Evolutionary conservation across 2,797 vertebrate species (phyloP).

Genomic region (Phrynocephalus vlangalii): DNA sequence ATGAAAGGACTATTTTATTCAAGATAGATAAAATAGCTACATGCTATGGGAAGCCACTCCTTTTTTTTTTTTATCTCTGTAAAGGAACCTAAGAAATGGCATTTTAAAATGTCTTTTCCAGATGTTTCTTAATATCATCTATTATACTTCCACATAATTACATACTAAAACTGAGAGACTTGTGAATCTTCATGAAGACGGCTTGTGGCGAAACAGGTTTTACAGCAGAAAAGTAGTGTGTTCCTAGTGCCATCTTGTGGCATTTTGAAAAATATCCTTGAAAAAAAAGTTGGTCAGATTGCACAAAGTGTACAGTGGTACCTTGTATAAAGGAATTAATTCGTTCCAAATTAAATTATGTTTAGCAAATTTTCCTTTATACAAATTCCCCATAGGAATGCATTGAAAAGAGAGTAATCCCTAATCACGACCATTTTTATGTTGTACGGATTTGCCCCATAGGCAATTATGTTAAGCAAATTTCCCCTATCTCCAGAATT

Average conservation of each 20-base stretch:
- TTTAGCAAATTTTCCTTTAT: no score
- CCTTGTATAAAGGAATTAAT: no score
- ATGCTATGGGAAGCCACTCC: neutral
- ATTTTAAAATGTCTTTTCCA: neutral
- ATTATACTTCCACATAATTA: neutral
- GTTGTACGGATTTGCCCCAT: no score
- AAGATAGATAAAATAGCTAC: neutral
- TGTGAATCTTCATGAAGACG: neutral
- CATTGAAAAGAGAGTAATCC: no score
- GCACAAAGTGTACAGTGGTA: no score
- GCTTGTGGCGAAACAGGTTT: neutral
- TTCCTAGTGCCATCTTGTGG: slow-evolving; percentile 10
- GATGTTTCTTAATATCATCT: neutral
- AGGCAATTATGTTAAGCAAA: no score
- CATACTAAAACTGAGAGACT: neutral
- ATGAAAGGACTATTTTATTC: neutral
- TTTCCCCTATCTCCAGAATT: no score
- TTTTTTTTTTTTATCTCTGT: no score
- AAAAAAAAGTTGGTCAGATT: neutral
- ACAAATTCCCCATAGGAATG: no score
- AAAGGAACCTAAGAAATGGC: neutral
- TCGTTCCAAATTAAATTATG: neutral
- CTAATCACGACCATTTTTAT: no score
- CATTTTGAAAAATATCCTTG: neutral
- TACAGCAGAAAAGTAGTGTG: neutral